phyloP scores from a whole-genome alignment of 1,140 invertebrate genomes.

The Sminthurides bifidus region DNA sequence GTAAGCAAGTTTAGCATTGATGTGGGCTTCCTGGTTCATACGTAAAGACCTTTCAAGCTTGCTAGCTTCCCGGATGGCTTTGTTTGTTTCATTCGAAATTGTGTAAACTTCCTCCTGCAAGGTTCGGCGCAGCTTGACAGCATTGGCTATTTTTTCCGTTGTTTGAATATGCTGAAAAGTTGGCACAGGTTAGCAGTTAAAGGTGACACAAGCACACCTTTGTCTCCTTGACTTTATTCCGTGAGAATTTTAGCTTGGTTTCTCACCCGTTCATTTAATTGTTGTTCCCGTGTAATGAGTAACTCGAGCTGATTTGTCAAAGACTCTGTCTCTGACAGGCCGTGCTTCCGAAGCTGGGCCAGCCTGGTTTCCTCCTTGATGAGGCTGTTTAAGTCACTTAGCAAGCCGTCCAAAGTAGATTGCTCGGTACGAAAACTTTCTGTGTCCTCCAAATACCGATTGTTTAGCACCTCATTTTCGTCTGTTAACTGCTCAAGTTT shows the following conservation, averaged over 20 bases:
- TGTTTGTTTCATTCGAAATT: slow-evolving; percentile 16
- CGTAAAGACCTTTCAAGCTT: slow-evolving; percentile 20
- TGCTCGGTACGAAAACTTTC: slow-evolving; percentile 10
- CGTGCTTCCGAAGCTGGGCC: slow-evolving; percentile 8
- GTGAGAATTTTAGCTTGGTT: neutral
- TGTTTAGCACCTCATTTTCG: slow-evolving; percentile 3
- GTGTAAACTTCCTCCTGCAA: slow-evolving; percentile 21
- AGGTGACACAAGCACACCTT: neutral
- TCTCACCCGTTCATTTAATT: slow-evolving; percentile 15
- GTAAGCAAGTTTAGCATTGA: slow-evolving; percentile 26
- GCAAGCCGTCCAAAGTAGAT: slow-evolving; percentile 13
- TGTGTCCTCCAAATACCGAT: slow-evolving; percentile 15
- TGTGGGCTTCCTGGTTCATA: slow-evolving; percentile 16
- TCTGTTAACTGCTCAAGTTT: slow-evolving; percentile 26
- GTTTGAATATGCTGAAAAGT: neutral
- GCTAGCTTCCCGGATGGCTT: slow-evolving; percentile 16
- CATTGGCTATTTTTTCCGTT: slow-evolving; percentile 15
- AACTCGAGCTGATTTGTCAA: slow-evolving; percentile 14
- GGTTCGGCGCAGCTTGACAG: slow-evolving; percentile 12
- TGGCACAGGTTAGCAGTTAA: neutral
- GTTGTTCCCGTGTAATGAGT: slow-evolving; percentile 15
- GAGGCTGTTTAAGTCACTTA: slow-evolving; percentile 6
- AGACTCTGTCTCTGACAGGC: slow-evolving; percentile 12
- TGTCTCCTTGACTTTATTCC: neutral
- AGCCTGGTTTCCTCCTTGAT: slow-evolving; percentile 19